Conservation (phyloP, 2,797 vertebrate genomes). For the Astyanax mexicanus region DNA sequence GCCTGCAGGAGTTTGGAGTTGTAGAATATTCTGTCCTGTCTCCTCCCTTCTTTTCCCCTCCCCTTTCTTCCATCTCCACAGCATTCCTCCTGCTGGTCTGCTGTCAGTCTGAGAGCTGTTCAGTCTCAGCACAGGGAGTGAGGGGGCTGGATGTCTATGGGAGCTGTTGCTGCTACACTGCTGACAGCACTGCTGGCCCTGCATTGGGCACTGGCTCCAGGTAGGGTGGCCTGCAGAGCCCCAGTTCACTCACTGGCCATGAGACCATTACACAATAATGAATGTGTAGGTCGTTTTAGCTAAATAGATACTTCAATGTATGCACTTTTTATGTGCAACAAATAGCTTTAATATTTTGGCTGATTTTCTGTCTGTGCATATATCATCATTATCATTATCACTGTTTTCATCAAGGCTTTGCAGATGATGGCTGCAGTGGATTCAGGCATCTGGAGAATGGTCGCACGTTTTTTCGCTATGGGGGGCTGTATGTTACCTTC, state of each 20-base stretch:
- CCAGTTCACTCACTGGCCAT: background rate
- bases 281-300: background rate
- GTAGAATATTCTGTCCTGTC: background rate
- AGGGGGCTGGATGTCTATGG: slow-evolving; percentile 23
- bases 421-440: slow-evolving; percentile 59
- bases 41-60: slow-evolving; percentile 14
- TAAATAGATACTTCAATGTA: too few species aligned
- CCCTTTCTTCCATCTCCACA: slow-evolving; percentile 26
- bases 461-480: slow-evolving; percentile 75
- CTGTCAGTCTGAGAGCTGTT: background rate
- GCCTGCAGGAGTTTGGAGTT: slow-evolving; percentile 11
- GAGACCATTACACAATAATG: background rate
- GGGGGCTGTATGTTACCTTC: slow-evolving; percentile 75
- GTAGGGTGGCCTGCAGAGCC: slow-evolving; percentile 41
- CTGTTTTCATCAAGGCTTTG: slow-evolving; percentile 52
- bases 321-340: background rate
- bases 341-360: too few species aligned
- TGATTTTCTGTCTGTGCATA: background rate
- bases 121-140: background rate
- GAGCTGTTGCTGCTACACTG: slow-evolving; percentile 41
- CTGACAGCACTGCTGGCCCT: slow-evolving; percentile 51
- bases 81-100: slow-evolving; percentile 6
- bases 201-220: slow-evolving; percentile 57
- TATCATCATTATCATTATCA: background rate
- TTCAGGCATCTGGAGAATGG: slow-evolving; percentile 75